Evolutionary conservation across 2,888 invertebrate genomes (phyloP).

Genomic region (Drepana falcataria): DNA sequence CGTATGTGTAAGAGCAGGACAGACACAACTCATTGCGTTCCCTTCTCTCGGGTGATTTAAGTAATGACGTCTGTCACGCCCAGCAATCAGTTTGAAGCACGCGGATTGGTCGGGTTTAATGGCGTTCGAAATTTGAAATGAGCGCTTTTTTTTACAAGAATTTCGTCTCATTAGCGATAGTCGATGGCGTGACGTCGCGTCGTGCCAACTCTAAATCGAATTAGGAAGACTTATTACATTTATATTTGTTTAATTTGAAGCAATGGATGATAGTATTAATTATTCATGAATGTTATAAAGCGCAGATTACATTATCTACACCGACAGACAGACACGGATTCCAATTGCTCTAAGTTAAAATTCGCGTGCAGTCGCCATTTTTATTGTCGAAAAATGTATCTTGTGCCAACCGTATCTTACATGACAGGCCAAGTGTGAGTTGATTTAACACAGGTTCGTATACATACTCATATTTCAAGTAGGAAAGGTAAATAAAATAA

Average conservation of each 20-base stretch:
- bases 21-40: constrained; percentile 18
- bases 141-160: constrained; percentile 49
- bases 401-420: too few species aligned
- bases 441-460: too few species aligned
- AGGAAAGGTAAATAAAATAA: too few species aligned
- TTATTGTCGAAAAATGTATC: too few species aligned
- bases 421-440: too few species aligned
- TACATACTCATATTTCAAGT: too few species aligned
- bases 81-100: constrained; percentile 55
- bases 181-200: constrained; percentile 29
- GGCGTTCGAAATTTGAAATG: constrained; percentile 57
- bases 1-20: constrained; percentile 30
- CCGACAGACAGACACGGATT: too few species aligned
- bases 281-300: too few species aligned
- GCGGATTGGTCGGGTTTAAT: constrained; percentile 63
- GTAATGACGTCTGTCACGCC: constrained; percentile 71
- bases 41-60: constrained; percentile 29
- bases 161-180: constrained; percentile 55
- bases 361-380: too few species aligned
- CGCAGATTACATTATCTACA: too few species aligned
- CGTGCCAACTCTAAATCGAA: constrained; percentile 23
- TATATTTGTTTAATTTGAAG: constrained; percentile 13
- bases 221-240: constrained; percentile 19
- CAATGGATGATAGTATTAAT: not conserved
- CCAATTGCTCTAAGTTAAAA: too few species aligned